phyloP scores from a whole-genome alignment of 1,140 invertebrate species.

The Lordiphosa stackelbergi region DNA sequence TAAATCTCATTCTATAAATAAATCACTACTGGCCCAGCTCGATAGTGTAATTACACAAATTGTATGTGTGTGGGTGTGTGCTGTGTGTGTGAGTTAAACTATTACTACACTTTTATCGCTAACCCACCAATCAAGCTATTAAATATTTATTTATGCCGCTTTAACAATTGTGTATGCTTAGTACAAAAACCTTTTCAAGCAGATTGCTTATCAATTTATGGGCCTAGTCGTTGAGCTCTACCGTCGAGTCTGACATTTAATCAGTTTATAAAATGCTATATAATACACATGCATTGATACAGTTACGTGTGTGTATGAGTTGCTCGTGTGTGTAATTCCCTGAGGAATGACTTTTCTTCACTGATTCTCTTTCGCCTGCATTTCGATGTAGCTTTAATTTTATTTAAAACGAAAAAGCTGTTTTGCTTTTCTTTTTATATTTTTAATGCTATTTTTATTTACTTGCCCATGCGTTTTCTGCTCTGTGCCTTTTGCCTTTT shows the following conservation, averaged over 20 bases:
- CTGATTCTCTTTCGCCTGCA: conserved; percentile 18
- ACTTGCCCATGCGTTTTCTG: conserved; percentile 46
- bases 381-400: conserved; percentile 61
- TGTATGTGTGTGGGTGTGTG: conserved; percentile 4
- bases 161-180: conserved; percentile 35
- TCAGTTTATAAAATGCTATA: conserved; percentile 52
- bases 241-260: conserved; percentile 48
- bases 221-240: conserved; percentile 26
- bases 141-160: conserved; percentile 30
- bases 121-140: conserved; percentile 27
- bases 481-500: conserved; percentile 24
- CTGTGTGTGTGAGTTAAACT: conserved; percentile 3
- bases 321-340: conserved; percentile 14
- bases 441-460: conserved; percentile 69
- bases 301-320: neutral
- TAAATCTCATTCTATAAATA: conserved; percentile 7
- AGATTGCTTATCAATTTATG: conserved; percentile 68
- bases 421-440: conserved; percentile 60
- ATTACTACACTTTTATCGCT: conserved; percentile 54
- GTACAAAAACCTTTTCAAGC: conserved; percentile 14
- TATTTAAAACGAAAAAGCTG: conserved; percentile 44
- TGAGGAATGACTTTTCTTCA: conserved; percentile 3
- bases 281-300: conserved; percentile 7
- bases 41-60: conserved; percentile 23
- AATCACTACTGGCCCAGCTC: conserved; percentile 19